Base-by-base conservation (phyloP, 2,797 vertebrate species). In the Takifugu ocellatus region DNA sequence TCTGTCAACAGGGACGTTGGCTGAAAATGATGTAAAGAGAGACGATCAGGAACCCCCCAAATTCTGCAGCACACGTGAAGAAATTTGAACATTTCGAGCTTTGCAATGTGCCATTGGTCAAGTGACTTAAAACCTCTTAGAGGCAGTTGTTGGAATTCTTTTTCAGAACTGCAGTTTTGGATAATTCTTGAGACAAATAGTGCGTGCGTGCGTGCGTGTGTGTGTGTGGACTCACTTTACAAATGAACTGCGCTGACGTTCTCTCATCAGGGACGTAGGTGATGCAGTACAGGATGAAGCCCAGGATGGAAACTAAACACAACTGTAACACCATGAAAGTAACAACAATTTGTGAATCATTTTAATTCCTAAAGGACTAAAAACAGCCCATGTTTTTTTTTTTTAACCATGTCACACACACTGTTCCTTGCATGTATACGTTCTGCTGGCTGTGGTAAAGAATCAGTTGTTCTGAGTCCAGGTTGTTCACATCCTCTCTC, bases 221-320 rank as follows among this genome's bases (percentile, higher is more conserved):
- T 24, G 48, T 51, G n/a, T 17, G 21, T 1, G 6, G 53, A 61
- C 82, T 86, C 88, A 99, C 97, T 92, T 98, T 99, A 77, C 89
- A 85, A 44, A 91, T 81, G 80, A 98, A 99, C 46, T 99, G 96
- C 52, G 87, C 49, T 16, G 92, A 91, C 0, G 92, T 93, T 79
- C 87, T 94, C 84, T 99, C 97, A 1, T 99, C 94, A 0, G 96
- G 93, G 44, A 88, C 88, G 75, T 95, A 96, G 0, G 91, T 94
- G 81, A 95, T 68, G 31, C 93, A 97, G 62, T 94, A 95, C 80
- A 98, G 91, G 72, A 95, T 80, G 58, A 98, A 89, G 17, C 96
- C 96, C 69, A 96, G 74, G 45, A 97, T 77, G 70, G 96, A 90
- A 54, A 93, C 94, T 25, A 95, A 17, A 49, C 93, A 96, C 68